Base-by-base conservation (phyloP, 2,888 invertebrate genomes). In the Cerastis leucographa region DNA sequence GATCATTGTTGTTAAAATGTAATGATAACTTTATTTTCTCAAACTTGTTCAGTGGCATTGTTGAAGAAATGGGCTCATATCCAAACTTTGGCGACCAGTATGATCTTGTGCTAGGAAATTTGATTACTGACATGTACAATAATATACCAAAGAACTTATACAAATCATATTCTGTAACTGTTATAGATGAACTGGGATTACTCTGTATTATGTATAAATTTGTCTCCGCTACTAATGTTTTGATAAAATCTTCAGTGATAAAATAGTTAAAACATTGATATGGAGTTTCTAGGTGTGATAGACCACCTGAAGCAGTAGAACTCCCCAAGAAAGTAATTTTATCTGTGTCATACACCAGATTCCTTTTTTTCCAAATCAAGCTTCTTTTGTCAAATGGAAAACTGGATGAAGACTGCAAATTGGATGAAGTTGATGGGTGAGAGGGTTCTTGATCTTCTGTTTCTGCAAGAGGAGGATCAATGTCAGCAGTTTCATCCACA, bases 321-420 rank as follows among this genome's bases (percentile, higher is more conserved):
- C 65, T 73, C 49, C 65, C 74, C 65, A 65, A 66, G 62, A 74
- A 90, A 89, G 88, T 90, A 86, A 88, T 90, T 85, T 90, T 89
- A 87, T 89, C 72, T 88, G 82, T 71, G 71, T 90, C 88, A 87
- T 83, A 89, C 85, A 88, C 87, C 74, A 91, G 84, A 87, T 87
- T 87, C 78, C 88, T 71, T 87, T 89, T 90, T 88, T 89, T 90
- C 89, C 89, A 89, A 81, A 91, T 90, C 87, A 88, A 86, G 67
- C 73, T 90, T 90, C 89, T 90, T 91, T 91, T 91, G 84, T 90
- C 88, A 89, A 90, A 91, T 86, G 76, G 3, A 90, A 84, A 80
- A 80, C 66, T 71, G 66, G 70, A 70, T 69, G 68, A 68, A 70
- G 71, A 71, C 62, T 79, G 75, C 71, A 79, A 71, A 80, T 76